Evolutionary conservation across 2,797 vertebrate genomes (phyloP).

Genomic region (Danio jaintianensis): DNA sequence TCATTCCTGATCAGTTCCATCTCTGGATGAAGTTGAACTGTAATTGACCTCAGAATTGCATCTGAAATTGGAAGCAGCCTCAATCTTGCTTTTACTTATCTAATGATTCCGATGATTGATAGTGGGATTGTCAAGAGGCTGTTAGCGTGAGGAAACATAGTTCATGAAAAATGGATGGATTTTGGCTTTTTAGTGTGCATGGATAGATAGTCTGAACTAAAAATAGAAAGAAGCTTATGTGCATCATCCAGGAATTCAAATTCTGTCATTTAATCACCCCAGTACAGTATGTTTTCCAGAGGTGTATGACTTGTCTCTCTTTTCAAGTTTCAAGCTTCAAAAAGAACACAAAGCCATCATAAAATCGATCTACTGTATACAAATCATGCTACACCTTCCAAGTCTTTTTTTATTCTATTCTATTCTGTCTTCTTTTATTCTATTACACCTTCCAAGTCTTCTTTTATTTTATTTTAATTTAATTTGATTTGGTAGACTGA

Average conservation of each 20-base stretch:
- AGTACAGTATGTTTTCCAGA: conserved; percentile 6
- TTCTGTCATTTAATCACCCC: background rate
- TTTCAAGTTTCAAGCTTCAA: background rate
- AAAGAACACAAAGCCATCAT: background rate
- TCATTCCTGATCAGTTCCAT: background rate
- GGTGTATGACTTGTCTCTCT: background rate
- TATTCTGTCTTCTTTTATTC: too few relatives aligned
- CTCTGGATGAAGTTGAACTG: conserved; percentile 8
- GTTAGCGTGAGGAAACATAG: conserved; percentile 62
- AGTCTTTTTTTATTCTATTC: too few relatives aligned
- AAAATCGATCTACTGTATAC: background rate
- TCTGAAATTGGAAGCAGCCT: conserved; percentile 26
- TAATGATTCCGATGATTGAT: conserved; percentile 43
- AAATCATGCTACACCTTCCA: background rate
- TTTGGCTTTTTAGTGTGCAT: conserved; percentile 57
- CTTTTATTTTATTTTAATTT: too few relatives aligned
- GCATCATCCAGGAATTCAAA: background rate
- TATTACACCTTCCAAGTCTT: too few relatives aligned
- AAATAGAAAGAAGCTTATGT: conserved; percentile 4
- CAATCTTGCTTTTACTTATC: conserved; percentile 17
- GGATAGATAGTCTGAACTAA: conserved; percentile 40
- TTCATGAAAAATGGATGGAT: conserved; percentile 68
- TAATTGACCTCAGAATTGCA: conserved; percentile 19
- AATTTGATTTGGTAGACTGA: too few relatives aligned
- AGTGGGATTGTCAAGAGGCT: conserved; percentile 35